Conservation (phyloP, 1,140 invertebrate species). For the Pseudomyrmex flavicornis region DNA sequence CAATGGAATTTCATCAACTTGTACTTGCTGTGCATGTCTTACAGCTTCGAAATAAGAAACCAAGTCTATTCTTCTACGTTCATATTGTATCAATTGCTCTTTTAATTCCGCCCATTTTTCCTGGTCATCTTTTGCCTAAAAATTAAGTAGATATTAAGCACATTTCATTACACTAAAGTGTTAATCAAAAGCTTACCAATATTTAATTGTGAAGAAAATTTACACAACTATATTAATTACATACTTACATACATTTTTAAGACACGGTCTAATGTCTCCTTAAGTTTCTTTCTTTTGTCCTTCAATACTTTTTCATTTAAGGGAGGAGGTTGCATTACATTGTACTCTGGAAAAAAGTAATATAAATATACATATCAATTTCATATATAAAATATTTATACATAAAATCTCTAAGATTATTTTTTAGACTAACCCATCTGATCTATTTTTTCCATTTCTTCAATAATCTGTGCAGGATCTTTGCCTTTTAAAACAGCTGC, state of each 20-base stretch:
- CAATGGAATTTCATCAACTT: slow-evolving; percentile 98
- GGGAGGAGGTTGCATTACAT: slow-evolving; percentile 96
- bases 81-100: slow-evolving; percentile 96
- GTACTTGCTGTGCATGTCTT: slow-evolving; percentile 96
- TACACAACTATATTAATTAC: slow-evolving; percentile 32
- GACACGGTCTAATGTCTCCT: slow-evolving; percentile 97
- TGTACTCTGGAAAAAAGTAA: slow-evolving; percentile 93
- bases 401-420: neutral
- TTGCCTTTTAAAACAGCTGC: slow-evolving; percentile 99
- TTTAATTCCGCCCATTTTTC: slow-evolving; percentile 97
- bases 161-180: slow-evolving; percentile 2
- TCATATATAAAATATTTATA: slow-evolving; percentile 6
- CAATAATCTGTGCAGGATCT: slow-evolving; percentile 96
- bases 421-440: slow-evolving; percentile 92
- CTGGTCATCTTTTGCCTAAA: slow-evolving; percentile 97
- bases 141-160: slow-evolving; percentile 25
- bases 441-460: slow-evolving; percentile 99
- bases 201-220: slow-evolving; percentile 41
- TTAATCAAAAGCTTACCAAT: slow-evolving; percentile 55
- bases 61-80: slow-evolving; percentile 93
- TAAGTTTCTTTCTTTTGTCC: slow-evolving; percentile 98
- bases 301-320: slow-evolving; percentile 98
- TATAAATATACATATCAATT: no score
- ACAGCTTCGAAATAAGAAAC: slow-evolving; percentile 98
- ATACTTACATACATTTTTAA: slow-evolving; percentile 98